Evolutionary conservation across 2,113 vertebrate species (phyloP).

Genomic region (Tachycineta bicolor): DNA sequence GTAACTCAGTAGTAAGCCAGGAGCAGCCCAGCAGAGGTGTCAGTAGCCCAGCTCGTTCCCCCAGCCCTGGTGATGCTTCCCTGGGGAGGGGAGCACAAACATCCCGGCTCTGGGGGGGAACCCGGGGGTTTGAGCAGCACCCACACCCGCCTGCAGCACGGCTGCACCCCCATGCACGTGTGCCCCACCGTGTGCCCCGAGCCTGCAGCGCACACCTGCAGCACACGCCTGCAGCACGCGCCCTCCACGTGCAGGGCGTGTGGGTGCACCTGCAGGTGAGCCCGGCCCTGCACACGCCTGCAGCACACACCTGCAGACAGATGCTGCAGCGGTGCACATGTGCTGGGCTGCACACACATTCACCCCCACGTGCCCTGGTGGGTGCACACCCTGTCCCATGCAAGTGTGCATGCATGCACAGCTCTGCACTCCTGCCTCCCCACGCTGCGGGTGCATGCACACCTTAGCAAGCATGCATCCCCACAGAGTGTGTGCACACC

Average conservation of each 20-base stretch:
- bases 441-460: background rate
- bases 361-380: fast-evolving
- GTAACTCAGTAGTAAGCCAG: background rate
- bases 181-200: background rate
- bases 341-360: background rate
- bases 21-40: fast-evolving
- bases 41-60: background rate
- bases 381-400: background rate
- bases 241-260: no score
- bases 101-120: background rate
- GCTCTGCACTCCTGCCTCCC: background rate
- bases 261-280: no score
- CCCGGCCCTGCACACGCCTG: no score
- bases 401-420: background rate
- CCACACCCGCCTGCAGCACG: fast-evolving
- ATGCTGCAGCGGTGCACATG: fast-evolving
- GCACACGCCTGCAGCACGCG: no score
- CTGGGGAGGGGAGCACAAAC: background rate
- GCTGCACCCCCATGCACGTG: background rate
- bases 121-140: fast-evolving
- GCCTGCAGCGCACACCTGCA: background rate
- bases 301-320: background rate
- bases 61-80: fast-evolving
- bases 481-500: background rate
- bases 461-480: background rate